These are phyloP conservation scores for Barbus barbus DNA, from an alignment of 2,113 vertebrate genomes.

Conservation along the genomic window DNA sequence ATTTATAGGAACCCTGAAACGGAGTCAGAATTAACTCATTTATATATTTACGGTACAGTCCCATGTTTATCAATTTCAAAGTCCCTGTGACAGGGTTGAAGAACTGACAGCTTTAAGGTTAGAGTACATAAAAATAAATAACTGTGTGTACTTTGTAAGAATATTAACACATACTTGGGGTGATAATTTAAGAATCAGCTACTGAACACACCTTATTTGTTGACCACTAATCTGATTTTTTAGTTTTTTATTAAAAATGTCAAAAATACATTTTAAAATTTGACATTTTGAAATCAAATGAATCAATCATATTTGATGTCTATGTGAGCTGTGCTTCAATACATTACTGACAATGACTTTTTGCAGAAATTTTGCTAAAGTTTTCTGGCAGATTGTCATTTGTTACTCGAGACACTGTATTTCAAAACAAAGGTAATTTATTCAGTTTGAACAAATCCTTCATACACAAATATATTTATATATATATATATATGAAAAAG, in stretches of 20 bases:
- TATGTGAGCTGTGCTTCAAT: background rate
- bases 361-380: background rate
- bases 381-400: slow-evolving; percentile 44
- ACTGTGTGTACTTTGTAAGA: background rate
- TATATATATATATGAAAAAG: slow-evolving; percentile 54
- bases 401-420: slow-evolving; percentile 56
- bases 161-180: background rate
- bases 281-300: background rate
- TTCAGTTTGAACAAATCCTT: slow-evolving; percentile 67
- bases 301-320: background rate
- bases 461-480: slow-evolving; percentile 51
- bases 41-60: too few relatives aligned
- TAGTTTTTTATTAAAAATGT: background rate
- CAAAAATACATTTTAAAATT: background rate
- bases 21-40: background rate
- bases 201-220: background rate
- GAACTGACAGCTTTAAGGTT: background rate
- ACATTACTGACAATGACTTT: background rate
- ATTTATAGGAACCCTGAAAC: background rate
- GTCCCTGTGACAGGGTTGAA: background rate
- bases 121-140: background rate
- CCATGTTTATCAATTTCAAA: background rate
- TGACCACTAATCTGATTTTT: background rate
- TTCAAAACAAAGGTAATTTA: slow-evolving; percentile 70
- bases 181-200: background rate